Base-by-base conservation (phyloP, 2,113 vertebrate genomes). In the Melanerpes aurifrons region DNA sequence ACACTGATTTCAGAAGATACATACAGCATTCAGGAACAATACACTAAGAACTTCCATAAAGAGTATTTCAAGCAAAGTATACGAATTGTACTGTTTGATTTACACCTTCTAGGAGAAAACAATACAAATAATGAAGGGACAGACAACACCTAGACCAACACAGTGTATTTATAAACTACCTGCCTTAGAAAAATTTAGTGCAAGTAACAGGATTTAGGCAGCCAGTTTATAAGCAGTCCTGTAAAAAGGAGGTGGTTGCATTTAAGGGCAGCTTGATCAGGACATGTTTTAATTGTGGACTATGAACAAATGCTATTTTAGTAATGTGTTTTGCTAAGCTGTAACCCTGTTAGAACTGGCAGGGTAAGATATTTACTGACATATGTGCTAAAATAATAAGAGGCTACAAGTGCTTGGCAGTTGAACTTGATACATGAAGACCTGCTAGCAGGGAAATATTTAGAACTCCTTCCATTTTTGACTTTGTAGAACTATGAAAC, bases 361-460 rank as follows among this genome's bases (percentile, higher is more conserved):
- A 93, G 84, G 74, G 9, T 59, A 71, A 95, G 73, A 81, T 72
- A 90, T 87, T 94, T 95, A 95, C 91, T 81, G 81, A 81, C 79
- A 94, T 5, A 7, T 61, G 80, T 12, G 3, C 73, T 86, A 75
- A 81, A 93, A 78, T 92, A 95, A 90, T 67, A 92, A 93, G 48
- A 86, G 77, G 84, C 35, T 91, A 67, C 66, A 93, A 95, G 88
- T 87, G 73, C 82, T 86, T 95, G 94, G 81, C 91, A 78, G 66
- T 16, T 72, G 70, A 45, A 78, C 56, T 78, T 1, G 4, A 78
- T 26, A 84, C 66, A 71, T 35, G 18, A 81, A 88, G 69, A 93
- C 69, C 89, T 81, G 47, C 66, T 81, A 81, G 77, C 37, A 68
- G 45, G 45, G 48, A 82, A 87, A 31, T 48, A 93, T 78, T 90